phyloP scores from a whole-genome alignment of 2,797 vertebrate genomes.

The Tangara arthus region DNA sequence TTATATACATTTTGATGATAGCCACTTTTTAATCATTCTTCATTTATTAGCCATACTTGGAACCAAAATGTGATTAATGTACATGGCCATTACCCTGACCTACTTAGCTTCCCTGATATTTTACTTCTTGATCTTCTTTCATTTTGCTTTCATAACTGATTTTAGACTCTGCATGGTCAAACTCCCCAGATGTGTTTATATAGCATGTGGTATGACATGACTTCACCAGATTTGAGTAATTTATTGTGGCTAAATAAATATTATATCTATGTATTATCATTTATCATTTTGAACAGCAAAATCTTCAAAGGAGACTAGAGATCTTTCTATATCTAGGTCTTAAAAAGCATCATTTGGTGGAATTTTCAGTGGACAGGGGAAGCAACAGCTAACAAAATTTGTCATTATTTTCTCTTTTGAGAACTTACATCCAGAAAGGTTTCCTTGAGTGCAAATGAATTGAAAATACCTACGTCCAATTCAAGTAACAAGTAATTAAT shows the following conservation, averaged over 20 bases:
- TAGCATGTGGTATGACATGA: neutral
- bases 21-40: neutral
- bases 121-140: neutral
- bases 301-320: neutral
- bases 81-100: neutral
- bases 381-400: neutral
- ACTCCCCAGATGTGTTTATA: neutral
- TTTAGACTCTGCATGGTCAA: neutral
- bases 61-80: neutral
- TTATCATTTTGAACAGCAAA: neutral
- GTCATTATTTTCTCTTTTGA: neutral
- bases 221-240: neutral
- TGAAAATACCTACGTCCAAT: neutral
- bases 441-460: neutral
- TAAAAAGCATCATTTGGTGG: neutral
- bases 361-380: neutral
- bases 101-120: neutral
- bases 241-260: neutral
- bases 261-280: neutral
- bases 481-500: conserved; percentile 29
- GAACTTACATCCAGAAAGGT: neutral
- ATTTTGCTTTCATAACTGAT: neutral
- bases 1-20: neutral
- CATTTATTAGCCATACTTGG: neutral
- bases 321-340: neutral